Percentiles rank a stretch among this genome's conserved stretches.
These are phyloP conservation scores for Vespertilio murinus DNA, from an alignment of 2,797 vertebrate species.

Conservation along the genomic window DNA sequence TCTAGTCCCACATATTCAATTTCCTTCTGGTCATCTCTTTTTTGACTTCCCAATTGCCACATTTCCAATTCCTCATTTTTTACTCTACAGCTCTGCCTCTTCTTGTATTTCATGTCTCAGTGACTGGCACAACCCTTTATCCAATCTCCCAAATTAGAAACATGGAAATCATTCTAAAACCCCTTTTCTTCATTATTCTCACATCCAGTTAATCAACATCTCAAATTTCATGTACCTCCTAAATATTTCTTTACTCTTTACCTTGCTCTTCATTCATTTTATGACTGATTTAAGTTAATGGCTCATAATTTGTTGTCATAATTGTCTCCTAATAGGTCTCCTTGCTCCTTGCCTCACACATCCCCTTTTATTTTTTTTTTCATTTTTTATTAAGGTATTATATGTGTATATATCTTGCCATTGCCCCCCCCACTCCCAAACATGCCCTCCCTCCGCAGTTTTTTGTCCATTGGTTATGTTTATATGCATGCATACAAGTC, in stretches of 20 bases:
- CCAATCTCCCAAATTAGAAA: background rate
- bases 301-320: background rate
- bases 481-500: too few species aligned
- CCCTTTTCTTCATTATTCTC: background rate
- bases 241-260: background rate
- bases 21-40: background rate
- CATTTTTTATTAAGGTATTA: too few species aligned
- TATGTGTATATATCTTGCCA: too few species aligned
- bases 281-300: background rate
- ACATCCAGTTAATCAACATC: background rate
- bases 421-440: too few species aligned
- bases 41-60: background rate
- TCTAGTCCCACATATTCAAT: background rate
- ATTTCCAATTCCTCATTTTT: background rate
- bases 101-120: background rate
- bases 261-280: background rate
- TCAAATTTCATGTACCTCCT: background rate
- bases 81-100: background rate
- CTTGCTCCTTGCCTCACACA: background rate
- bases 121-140: background rate
- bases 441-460: too few species aligned
- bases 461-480: too few species aligned
- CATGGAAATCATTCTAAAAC: background rate
- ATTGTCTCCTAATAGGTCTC: background rate
- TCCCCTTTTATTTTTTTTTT: background rate